Base-by-base conservation (phyloP, 1,140 invertebrate genomes). In the Cepaea nemoralis region DNA sequence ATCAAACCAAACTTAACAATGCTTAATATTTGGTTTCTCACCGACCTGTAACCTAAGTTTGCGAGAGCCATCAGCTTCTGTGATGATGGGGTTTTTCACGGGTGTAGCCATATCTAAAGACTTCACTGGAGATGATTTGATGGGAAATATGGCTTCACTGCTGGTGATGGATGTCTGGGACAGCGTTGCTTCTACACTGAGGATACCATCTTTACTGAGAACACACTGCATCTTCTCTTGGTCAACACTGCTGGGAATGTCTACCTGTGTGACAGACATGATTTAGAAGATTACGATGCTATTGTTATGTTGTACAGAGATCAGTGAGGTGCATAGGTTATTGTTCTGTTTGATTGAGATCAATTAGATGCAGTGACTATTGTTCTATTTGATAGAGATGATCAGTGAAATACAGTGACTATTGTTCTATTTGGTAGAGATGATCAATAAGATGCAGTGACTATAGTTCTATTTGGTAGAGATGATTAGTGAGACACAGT, bases 171-270 rank as follows among this genome's bases (percentile, higher is more conserved):
- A 27, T 31, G 73, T 77, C 27, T 82, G 67, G n/a, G 37, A 24
- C 1, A 89, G 78, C 0, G 89, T 86, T 0, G 89, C 89, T 35
- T 90, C 89, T 10, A 91, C 86, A 24, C 84, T 86, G 5, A 91
- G 86, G 40, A 90, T 88, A 40, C 90, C 90, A 83, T 91, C 91
- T 76, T 88, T 88, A 67, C 88, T 90, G 1, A 91, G 81, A 19
- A 90, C 81, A 83, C 89, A 90, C 37, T 87, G 87, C 59, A 91
- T 81, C 42, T 80, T 84, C 2, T 89, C 87, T 67, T 89, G 87
- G 83, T 91, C 87, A 3, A 91, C 89, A 69, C 86, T 85, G 33
- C 67, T 83, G 14, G 90, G 91, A 78, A 91, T 88, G 83, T 91
- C 91, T 22, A 91, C 88, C 71, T 83, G 75, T 27, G n/a, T 3